Evolutionary conservation across 2,888 invertebrate genomes (phyloP), one percentile per base, ranked within the genome.

Genomic region (Ornithoptera priamus): DNA sequence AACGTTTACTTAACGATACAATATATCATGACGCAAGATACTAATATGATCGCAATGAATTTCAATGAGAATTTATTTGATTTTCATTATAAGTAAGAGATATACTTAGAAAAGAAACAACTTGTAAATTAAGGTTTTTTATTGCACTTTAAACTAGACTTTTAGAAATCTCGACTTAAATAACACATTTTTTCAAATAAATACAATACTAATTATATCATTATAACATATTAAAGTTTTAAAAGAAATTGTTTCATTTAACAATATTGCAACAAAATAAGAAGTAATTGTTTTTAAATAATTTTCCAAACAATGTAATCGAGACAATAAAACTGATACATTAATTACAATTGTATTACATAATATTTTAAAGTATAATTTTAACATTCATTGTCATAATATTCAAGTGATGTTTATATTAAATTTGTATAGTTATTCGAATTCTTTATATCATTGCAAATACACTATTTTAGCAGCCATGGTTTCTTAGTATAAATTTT

Each of bases 401-500:
- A 15, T 12, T 50, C 18, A 15, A 50, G 39, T 10, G 10, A 39
- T 50, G 2, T 12, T 15, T 18, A 46, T 46, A 46, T 46, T 12
- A 46, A 12, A 46, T 10, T 46, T 46, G 10, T 15, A 46, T 46
- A 46, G 12, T 7, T 12, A 56, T 56, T n/a, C 36, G 36, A 22
- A 56, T 67, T 57, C 24, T 68, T 58, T 24, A 20, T 50, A 36
- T 53, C 46, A 58, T 20, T 58, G 24, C 7, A 30, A 30, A 59
- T 62, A 50, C 46, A 30, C 59, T 63, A 36, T 12, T 24, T 17
- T 20, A 56, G 56, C 15, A 20, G 15, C n/a, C 10, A 20, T n/a
- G 20, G 36, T 15, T 62, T 62, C 62, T 58, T 70, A 70, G 53
- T 62, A 63, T 53, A 53, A 70, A 78, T 78, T 81, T 71, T 75